Conservation (phyloP, 2,113 vertebrate species). For the Rhinolophus sinicus region DNA sequence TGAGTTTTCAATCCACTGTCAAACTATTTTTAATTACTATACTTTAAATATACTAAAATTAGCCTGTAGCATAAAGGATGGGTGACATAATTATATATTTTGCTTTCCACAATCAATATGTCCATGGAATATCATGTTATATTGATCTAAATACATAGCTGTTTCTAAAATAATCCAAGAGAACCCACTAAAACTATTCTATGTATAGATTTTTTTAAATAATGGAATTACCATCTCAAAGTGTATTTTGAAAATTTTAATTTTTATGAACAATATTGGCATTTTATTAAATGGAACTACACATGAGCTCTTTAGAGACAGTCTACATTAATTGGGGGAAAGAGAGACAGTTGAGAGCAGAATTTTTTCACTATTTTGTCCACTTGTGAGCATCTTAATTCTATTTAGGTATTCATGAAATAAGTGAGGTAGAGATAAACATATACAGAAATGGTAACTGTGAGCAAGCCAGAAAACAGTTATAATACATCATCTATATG, state of each 20-base stretch:
- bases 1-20: neutral
- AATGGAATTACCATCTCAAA: neutral
- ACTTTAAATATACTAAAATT: neutral
- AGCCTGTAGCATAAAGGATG: neutral
- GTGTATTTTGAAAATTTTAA: neutral
- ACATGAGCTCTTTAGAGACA: neutral
- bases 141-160: neutral
- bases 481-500: neutral
- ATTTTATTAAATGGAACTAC: constrained; percentile 21
- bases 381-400: constrained; percentile 31
- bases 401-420: constrained; percentile 10
- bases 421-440: constrained; percentile 36
- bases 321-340: neutral
- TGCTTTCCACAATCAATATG: neutral
- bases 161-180: neutral
- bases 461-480: constrained; percentile 16
- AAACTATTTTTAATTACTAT: neutral
- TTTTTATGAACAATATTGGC: neutral
- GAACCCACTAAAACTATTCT: neutral
- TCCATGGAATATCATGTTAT: neutral
- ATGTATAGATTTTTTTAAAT: neutral
- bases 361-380: constrained; percentile 45
- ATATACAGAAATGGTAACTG: neutral
- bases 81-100: neutral
- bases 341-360: neutral